Evolutionary conservation across 2,888 invertebrate genomes (phyloP), one percentile per base, ranked within the genome.

Genomic region (Trimorus sp.): DNA sequence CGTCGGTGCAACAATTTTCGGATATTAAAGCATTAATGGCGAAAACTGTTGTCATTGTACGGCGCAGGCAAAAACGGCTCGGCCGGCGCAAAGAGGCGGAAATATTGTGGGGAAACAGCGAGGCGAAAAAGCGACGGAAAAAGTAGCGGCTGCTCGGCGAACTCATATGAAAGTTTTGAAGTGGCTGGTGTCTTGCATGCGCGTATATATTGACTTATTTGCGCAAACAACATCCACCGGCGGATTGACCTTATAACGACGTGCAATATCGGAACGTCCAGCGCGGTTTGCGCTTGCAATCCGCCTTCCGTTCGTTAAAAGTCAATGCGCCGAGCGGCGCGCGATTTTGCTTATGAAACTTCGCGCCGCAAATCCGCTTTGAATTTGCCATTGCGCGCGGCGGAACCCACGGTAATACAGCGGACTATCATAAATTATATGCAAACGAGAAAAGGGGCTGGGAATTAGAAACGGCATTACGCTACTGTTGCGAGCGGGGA

Each of bases 161-260:
- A 80, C 80, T 80, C 80, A 75, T 75, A 80, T 80, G 75, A 75
- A 80, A 80, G 75, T 80, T 80, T 71, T 75, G 65, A 75, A 80
- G 75, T 65, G 15, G 12, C 70, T 66, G 48, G 75, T 80, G 70
- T 80, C 80, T 75, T 80, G 75, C 56, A 49, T 79, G 79, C 71
- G 70, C 65, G 71, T 76, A 71, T 71, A 76, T 70, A 70, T 78
- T 77, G 77, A 78, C 82, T 82, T 82, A 78, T 74, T 74, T 77
- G 82, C 58, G 75, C 78, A 82, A 82, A 82, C 75, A 82, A 78
- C 77, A 82, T 78, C 70, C 76, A 78, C 69, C 58, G 78, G 51
- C 78, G 59, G 74, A 82, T 82, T 78, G 82, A 74, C 82, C 77
- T 65, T 77, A 74, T 77, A 77, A 77, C 82, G 77, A 73, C 68